These are phyloP conservation scores for Lonchura striata DNA, from an alignment of 2,113 vertebrate genomes.

Conservation along the genomic window DNA sequence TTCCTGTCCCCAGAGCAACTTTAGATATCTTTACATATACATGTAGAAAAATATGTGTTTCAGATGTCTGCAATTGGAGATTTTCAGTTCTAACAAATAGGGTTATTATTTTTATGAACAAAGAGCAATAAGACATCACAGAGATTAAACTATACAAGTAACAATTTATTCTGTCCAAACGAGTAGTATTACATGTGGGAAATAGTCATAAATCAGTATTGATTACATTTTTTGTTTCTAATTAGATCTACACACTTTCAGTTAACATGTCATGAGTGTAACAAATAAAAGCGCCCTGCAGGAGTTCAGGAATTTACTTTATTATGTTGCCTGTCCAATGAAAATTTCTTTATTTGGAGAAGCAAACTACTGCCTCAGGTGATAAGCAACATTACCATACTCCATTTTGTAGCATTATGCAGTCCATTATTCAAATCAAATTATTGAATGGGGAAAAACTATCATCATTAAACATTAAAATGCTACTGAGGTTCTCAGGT, in stretches of 20 bases:
- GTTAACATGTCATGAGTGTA: constrained; percentile 5
- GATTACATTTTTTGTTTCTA: constrained; percentile 4
- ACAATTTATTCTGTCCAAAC: constrained; percentile 19
- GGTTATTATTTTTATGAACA: not conserved
- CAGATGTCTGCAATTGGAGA: not conserved
- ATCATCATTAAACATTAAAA: not conserved
- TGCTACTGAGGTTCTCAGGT: not conserved
- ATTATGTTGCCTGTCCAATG: not conserved
- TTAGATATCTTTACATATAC: not conserved
- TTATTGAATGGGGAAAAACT: not conserved
- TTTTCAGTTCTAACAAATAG: not conserved
- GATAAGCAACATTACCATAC: not conserved
- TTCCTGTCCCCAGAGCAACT: not conserved
- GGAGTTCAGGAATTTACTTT: not conserved
- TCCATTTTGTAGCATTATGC: not conserved
- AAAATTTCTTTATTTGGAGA: constrained; percentile 17
- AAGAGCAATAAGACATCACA: not conserved
- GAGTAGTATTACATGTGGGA: not conserved
- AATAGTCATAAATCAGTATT: constrained; percentile 26
- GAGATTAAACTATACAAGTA: not conserved
- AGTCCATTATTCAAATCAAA: not conserved
- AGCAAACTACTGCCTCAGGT: not conserved
- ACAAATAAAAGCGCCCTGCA: not conserved
- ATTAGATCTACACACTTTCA: not conserved
- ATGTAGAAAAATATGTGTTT: not conserved